phyloP scores from a whole-genome alignment of 1,140 invertebrate genomes.

The Lordiphosa clarofinis region DNA sequence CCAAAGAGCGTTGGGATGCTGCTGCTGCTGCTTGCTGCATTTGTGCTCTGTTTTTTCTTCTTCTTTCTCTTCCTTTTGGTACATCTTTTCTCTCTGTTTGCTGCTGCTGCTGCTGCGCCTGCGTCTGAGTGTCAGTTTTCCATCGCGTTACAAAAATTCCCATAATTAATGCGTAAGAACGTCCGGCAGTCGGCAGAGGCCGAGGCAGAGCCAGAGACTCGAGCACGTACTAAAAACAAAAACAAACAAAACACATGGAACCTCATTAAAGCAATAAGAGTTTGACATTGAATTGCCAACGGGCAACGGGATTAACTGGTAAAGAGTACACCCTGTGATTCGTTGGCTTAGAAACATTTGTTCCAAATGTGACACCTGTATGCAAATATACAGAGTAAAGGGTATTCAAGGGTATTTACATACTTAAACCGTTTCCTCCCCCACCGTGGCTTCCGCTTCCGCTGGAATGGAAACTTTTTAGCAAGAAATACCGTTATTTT shows the following conservation, averaged over 20 bases:
- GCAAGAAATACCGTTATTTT: conserved; percentile 22
- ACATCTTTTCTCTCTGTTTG: conserved; percentile 1
- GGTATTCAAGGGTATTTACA: too few species aligned
- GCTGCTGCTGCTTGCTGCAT: neutral
- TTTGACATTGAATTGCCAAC: conserved; percentile 1
- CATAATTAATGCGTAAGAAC: conserved; percentile 67
- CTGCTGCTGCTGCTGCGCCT: conserved; percentile 11
- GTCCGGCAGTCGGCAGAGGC: conserved; percentile 9
- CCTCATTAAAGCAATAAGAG: conserved; percentile 2
- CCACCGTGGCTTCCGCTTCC: conserved; percentile 3
- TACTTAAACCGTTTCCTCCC: too few species aligned
- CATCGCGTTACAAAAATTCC: conserved; percentile 45
- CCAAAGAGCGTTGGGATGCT: too few species aligned
- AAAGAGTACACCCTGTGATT: too few species aligned
- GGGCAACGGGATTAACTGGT: neutral
- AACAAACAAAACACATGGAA: conserved; percentile 10
- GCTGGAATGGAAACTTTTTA: neutral
- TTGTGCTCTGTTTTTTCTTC: neutral
- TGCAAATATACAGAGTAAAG: too few species aligned
- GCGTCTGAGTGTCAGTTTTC: conserved; percentile 28
- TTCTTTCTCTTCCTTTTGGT: conserved; percentile 3
- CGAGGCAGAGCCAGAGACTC: too few species aligned
- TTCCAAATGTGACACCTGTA: neutral
- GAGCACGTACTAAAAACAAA: conserved; percentile 28
- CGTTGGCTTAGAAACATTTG: too few species aligned